Conservation (phyloP, 2,797 vertebrate genomes). For the Coccyzus lansbergi region DNA sequence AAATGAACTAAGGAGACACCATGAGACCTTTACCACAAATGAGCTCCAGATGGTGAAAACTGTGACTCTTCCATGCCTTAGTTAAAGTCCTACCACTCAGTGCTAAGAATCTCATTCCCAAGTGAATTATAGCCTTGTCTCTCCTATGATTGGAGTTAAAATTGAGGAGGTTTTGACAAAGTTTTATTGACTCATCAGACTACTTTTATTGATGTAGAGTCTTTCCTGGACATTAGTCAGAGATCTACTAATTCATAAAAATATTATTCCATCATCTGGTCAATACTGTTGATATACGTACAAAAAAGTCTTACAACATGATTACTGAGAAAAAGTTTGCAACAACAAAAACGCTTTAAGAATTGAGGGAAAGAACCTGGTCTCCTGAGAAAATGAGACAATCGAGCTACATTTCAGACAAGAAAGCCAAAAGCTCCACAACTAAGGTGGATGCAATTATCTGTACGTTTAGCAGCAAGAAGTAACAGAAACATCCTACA, state of each 20-base stretch:
- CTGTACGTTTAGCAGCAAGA: background rate
- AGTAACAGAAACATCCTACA: background rate
- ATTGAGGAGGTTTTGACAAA: background rate
- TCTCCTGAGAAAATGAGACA: background rate
- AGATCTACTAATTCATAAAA: background rate
- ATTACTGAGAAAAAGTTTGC: background rate
- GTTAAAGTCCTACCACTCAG: background rate
- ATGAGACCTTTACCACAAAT: background rate
- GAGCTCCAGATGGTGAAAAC: background rate
- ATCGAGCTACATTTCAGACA: background rate
- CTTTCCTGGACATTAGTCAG: background rate
- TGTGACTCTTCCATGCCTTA: background rate
- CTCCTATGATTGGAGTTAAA: background rate
- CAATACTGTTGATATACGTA: background rate
- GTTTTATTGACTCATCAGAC: background rate
- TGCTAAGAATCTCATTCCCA: background rate
- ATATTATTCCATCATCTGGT: background rate
- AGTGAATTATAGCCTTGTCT: slow-evolving; percentile 7
- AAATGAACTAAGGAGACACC: background rate
- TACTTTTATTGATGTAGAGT: background rate
- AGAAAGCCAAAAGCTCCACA: background rate
- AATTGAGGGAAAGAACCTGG: background rate
- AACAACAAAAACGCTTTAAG: background rate
- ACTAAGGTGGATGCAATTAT: background rate
- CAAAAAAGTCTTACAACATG: background rate